phyloP scores from a whole-genome alignment of 2,888 invertebrate genomes.

The Drosophila peninsularis region DNA sequence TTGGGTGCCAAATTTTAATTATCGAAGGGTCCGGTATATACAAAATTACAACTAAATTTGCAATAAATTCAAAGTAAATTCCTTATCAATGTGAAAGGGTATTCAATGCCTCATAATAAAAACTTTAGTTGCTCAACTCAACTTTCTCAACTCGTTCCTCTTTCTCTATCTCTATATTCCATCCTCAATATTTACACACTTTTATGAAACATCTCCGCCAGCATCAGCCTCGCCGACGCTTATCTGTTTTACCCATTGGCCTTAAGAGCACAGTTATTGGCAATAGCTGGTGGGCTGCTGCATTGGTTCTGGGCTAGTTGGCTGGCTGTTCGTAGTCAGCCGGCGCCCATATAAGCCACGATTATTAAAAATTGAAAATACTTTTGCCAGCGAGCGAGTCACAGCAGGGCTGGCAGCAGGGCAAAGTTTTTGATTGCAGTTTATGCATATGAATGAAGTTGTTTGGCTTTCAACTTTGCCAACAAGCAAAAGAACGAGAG shows the following conservation, averaged over 20 bases:
- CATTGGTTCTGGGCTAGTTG: constrained; percentile 11
- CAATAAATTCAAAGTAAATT: not conserved
- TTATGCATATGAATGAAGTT: constrained; percentile 75
- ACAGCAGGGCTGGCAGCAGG: constrained; percentile 13
- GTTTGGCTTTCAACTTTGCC: constrained; percentile 65
- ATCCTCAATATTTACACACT: constrained; percentile 43
- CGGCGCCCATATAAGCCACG: constrained; percentile 54
- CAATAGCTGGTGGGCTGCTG: constrained; percentile 19
- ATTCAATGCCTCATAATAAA: constrained; percentile 6
- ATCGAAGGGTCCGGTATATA: not conserved
- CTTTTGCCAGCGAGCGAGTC: constrained; percentile 39
- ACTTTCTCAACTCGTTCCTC: not conserved
- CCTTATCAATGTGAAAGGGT: constrained; percentile 12
- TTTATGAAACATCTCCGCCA: constrained; percentile 32
- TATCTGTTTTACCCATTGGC: constrained; percentile 33
- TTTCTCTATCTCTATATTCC: not conserved
- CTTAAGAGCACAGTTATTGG: constrained; percentile 38
- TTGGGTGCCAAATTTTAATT: too few relatives aligned
- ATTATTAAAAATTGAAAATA: constrained; percentile 76
- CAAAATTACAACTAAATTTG: not conserved
- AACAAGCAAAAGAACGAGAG: constrained; percentile 43
- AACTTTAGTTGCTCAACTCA: constrained; percentile 27
- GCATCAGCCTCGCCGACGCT: constrained; percentile 23
- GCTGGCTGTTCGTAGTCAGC: not conserved
- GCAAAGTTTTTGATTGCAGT: constrained; percentile 66